Evolutionary conservation across 2,888 invertebrate species (phyloP).

Genomic region (Drosophila merina): DNA sequence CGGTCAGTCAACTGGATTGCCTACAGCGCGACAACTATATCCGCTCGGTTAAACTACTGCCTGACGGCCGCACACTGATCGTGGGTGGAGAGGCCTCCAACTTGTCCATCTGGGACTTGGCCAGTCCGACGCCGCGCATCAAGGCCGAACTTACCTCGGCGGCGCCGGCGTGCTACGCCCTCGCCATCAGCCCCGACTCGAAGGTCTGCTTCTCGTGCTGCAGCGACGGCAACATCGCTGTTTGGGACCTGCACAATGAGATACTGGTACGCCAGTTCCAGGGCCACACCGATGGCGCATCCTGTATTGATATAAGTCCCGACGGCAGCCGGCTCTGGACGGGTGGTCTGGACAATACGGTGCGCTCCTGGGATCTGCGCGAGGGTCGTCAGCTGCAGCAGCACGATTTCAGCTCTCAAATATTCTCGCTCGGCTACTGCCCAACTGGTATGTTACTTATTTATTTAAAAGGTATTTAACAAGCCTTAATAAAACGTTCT

Average conservation of each 20-base stretch:
- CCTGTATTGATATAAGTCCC: constrained; percentile 97
- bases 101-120: constrained; percentile 97
- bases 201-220: constrained; percentile 99
- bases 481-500: too few species aligned
- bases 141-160: constrained; percentile 95
- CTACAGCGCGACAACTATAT: constrained; percentile 98
- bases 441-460: constrained; percentile 88
- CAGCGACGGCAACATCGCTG: constrained; percentile 98
- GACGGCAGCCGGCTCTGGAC: constrained; percentile 96
- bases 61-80: constrained; percentile 96
- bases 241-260: constrained; percentile 97
- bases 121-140: constrained; percentile 95
- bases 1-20: constrained; percentile 94
- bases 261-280: constrained; percentile 96
- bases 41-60: constrained; percentile 95
- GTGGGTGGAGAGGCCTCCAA: constrained; percentile 98
- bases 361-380: constrained; percentile 97
- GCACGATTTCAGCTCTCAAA: constrained; percentile 97
- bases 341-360: constrained; percentile 98
- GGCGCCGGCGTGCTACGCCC: constrained; percentile 98
- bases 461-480: too few species aligned
- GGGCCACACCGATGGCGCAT: constrained; percentile 99
- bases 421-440: constrained; percentile 94
- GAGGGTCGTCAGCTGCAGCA: constrained; percentile 97
- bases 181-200: constrained; percentile 98